Base-by-base conservation (phyloP, 1,140 invertebrate genomes). In the Vollenhovia emeryi region DNA sequence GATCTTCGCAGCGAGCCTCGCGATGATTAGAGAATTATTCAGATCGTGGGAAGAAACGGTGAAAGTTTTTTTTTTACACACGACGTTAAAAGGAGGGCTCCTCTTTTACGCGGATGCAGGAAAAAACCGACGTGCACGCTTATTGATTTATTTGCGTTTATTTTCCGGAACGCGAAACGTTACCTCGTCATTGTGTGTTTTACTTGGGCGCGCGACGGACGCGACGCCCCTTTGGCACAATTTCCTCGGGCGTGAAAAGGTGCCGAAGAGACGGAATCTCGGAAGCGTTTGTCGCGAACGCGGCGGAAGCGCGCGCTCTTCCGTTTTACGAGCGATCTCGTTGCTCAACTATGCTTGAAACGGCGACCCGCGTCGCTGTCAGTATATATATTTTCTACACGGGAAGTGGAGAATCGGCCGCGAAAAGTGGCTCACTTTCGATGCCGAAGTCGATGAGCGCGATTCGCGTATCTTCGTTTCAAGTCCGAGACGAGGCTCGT, bases 341-440 rank as follows among this genome's bases (percentile, higher is more conserved):
- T 86, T 83, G 78, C 33, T 86, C 82, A 73, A 74, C n/a, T 66
- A 13, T 45, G 66, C 82, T 85, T 69, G 43, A 84, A 84, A 55
- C 43, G 18, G 24, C 45, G 21, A 74, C 27, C 50, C 36, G 13
- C 64, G 7, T 36, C 5, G 27, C 48, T 40, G 15, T 62, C 45
- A 68, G n/a, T n/a, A n/a, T n/a, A n/a, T n/a, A n/a, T n/a, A n/a
- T n/a, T n/a, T n/a, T n/a, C n/a, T n/a, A n/a, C n/a, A n/a, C n/a
- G n/a, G n/a, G 27, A 88, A 86, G 73, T 86, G 50, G 79, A 79
- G 74, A 6, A 36, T 7, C 43, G 71, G 43, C 11, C 40, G 30
- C 18, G 86, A 89, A 55, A 89, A 86, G 74, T 89, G 87, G 79
- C 88, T 89, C 87, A 89, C 88, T 89, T 89, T 89, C 85, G 87